These are phyloP conservation scores for Mechanitis mazaeus DNA, from an alignment of 2,888 invertebrate genomes.

Conservation along the genomic window DNA sequence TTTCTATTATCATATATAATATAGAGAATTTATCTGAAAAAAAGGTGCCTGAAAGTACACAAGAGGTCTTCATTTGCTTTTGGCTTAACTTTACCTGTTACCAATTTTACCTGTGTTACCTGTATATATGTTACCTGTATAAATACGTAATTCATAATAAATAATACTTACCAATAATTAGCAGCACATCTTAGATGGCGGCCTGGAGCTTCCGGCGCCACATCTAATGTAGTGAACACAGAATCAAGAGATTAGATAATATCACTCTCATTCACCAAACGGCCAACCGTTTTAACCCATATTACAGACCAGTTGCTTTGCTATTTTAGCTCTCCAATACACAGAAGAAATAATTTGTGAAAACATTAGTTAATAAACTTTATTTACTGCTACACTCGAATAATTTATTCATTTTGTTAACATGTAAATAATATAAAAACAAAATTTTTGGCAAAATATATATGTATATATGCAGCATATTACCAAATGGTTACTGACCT, in stretches of 20 bases:
- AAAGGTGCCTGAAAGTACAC: conserved; percentile 11
- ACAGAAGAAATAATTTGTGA: no score
- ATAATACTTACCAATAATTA: conserved; percentile 53
- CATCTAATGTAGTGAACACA: conserved; percentile 67
- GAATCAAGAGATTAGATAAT: conserved; percentile 68
- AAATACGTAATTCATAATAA: conserved; percentile 23
- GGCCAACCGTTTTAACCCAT: conserved; percentile 17
- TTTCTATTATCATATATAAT: background rate
- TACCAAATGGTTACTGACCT: conserved; percentile 50
- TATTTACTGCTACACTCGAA: background rate
- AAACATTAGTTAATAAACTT: no score
- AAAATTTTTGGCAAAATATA: background rate
- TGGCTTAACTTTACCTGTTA: background rate
- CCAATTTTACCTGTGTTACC: background rate
- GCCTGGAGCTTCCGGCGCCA: conserved; percentile 44
- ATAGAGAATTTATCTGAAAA: background rate
- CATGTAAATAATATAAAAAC: background rate
- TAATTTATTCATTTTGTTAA: background rate
- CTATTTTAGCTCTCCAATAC: no score
- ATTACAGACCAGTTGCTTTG: background rate
- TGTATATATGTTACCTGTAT: conserved; percentile 30
- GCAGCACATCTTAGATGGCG: conserved; percentile 40
- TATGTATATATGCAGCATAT: background rate
- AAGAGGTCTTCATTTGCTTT: background rate
- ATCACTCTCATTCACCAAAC: conserved; percentile 10